phyloP scores from a whole-genome alignment of 2,888 invertebrate genomes.

The Carabus problematicus region DNA sequence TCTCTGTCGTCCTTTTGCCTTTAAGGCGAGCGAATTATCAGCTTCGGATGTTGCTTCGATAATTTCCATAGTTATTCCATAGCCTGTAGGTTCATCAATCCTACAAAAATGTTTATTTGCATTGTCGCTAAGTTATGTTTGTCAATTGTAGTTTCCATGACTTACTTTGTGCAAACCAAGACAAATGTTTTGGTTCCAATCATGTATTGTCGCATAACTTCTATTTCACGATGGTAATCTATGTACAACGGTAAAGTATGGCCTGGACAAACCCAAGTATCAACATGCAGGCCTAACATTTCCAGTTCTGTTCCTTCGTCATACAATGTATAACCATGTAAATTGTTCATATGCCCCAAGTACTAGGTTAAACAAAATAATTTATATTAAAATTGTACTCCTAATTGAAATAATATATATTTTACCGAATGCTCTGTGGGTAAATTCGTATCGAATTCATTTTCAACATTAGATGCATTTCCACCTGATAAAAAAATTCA shows the following conservation, averaged over 20 bases:
- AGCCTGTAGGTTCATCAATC: slow-evolving; percentile 41
- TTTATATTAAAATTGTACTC: slow-evolving; percentile 14
- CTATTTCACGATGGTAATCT: slow-evolving; percentile 62
- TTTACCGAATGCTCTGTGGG: slow-evolving; percentile 57
- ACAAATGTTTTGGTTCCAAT: slow-evolving; percentile 70
- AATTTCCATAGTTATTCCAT: slow-evolving; percentile 72
- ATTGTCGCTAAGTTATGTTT: not conserved
- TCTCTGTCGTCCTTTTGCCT: slow-evolving; percentile 79
- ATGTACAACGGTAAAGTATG: slow-evolving; percentile 79
- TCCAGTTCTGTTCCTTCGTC: slow-evolving; percentile 55
- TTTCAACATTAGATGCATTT: slow-evolving; percentile 11
- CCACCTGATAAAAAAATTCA: slow-evolving; percentile 12
- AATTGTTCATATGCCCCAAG: slow-evolving; percentile 55
- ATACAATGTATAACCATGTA: slow-evolving; percentile 57
- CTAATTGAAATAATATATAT: slow-evolving; percentile 9
- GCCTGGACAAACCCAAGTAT: slow-evolving; percentile 76
- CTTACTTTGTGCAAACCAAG: slow-evolving; percentile 63
- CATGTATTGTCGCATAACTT: slow-evolving; percentile 67
- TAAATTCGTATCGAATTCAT: slow-evolving; percentile 55
- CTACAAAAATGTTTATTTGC: slow-evolving; percentile 4
- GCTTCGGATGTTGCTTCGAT: slow-evolving; percentile 69
- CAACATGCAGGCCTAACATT: slow-evolving; percentile 55
- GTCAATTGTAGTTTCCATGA: slow-evolving; percentile 34
- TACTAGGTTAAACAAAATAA: slow-evolving; percentile 51
- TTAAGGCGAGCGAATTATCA: slow-evolving; percentile 64